Base-by-base conservation (phyloP, 1,140 invertebrate genomes). In the Drosophila sp. region DNA sequence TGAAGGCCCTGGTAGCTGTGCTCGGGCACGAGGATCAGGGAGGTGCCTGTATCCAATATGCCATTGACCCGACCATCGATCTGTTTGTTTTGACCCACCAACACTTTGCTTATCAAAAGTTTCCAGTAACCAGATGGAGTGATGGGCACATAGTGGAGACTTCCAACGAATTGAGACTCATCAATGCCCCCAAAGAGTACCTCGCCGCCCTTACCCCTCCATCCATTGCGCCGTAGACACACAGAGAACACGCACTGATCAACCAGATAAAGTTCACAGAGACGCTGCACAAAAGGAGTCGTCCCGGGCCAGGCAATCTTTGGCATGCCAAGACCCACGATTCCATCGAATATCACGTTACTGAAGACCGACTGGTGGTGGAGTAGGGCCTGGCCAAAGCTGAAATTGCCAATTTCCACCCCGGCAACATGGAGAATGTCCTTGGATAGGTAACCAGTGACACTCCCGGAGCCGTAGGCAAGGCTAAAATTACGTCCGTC, bases 311-410 rank as follows among this genome's bases (percentile, higher is more conserved):
- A 98, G 58, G 97, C 94, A 87, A 99, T 99, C 30, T 93, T 94
- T 61, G 94, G 93, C 91, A 98, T 98, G 0, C 94, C 97, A 95
- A 99, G 95, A 68, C 98, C 98, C 29, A 99, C 94, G 87, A 99
- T 98, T 70, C 99, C 99, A 93, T 99, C 99, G 93, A 99, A 99
- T 92, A 97, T 98, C 63, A 98, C 97, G 68, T 96, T 96, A 4
- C 98, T 6, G 95, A 93, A 99, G 98, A 29, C 95, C 93, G 32
- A 96, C 90, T 68, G 96, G 96, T 68, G 98, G 97, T 93, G 99
- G 97, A 83, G 94, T 95, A 98, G 91, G 0, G 98, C 98, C 94
- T 99, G 99, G 11, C 97, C 99, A 93, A 99, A 99, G 10, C 96
- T 97, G 94, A 86, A 98, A 97, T 69, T 94, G 91, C 73, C 93